Percentiles rank a stretch among this genome's conserved stretches.
Evolutionary conservation across 2,113 vertebrate species (phyloP).

Genomic region (Petromus typicus): DNA sequence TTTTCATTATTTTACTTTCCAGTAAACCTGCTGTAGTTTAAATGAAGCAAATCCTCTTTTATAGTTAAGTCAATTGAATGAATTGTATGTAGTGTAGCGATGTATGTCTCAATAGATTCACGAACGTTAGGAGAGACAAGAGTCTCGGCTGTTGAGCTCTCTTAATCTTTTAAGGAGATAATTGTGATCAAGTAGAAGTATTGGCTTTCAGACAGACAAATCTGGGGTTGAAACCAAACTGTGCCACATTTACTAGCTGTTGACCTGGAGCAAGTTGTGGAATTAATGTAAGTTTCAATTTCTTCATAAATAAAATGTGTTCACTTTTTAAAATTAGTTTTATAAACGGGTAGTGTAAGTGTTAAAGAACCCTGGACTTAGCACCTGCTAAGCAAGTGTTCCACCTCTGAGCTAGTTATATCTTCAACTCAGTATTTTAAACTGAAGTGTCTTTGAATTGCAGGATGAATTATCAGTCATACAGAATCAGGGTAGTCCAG

Average conservation of each 20-base stretch:
- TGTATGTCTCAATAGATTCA: constrained; percentile 7
- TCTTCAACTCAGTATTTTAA: not conserved
- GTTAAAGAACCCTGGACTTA: not conserved
- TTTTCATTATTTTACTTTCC: not conserved
- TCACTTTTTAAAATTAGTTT: constrained; percentile 23
- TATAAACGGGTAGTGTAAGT: not conserved
- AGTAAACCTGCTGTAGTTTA: constrained; percentile 61
- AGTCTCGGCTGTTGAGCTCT: constrained; percentile 55
- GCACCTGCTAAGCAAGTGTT: not conserved
- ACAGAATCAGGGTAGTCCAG: not conserved
- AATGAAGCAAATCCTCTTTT: constrained; percentile 63
- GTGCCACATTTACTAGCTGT: constrained; percentile 17
- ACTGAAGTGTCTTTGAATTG: constrained; percentile 28
- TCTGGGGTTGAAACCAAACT: constrained; percentile 62
- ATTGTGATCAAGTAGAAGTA: constrained; percentile 70
- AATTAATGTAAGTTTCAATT: constrained; percentile 24
- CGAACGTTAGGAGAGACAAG: constrained; percentile 42
- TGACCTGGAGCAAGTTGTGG: constrained; percentile 65
- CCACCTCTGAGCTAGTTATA: not conserved
- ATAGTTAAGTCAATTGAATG: constrained; percentile 53
- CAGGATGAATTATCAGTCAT: constrained; percentile 37
- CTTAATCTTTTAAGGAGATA: constrained; percentile 79
- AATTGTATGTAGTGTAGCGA: constrained; percentile 52
- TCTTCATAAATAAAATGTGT: constrained; percentile 45
- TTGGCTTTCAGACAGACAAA: constrained; percentile 70